Evolutionary conservation across 2,797 vertebrate genomes (phyloP), one percentile per base, ranked within the genome.

Genomic region (Vireo griseus): DNA sequence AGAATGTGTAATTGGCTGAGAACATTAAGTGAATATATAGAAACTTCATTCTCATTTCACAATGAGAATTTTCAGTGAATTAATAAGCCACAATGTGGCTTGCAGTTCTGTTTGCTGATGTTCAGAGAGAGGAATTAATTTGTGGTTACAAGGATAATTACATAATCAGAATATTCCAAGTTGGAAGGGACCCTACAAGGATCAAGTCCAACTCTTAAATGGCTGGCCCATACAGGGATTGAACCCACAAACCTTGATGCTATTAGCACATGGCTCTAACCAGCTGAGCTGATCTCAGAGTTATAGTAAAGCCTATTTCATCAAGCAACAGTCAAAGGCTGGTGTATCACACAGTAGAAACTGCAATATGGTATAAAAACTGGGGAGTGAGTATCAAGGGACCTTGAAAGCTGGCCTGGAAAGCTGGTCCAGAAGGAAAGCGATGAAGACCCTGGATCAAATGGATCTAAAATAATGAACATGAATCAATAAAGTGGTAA

Each of bases 21-120:
- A 29, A 40, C 0, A 0, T 51, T 76, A 40, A 48, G 17, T 65
- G 13, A 37, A 11, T 18, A 16, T 63, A 6, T 0, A 54, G n/a
- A 55, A 74, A 50, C 13, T 72, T 73, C 48, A 21, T 65, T 78
- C 14, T 52, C 2, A 22, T 81, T 89, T 77, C 33, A 73, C 1
- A 7, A 39, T 39, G 37, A 39, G 37, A 47, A 59, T 25, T 44
- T 67, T 4, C 16, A 42, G 14, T 83, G 59, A 76, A 88, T 40
- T 52, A 19, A 20, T 25, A 61, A 35, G 10, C 8, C 73, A 61
- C n/a, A 83, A 28, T 77, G 50, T 3, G 13, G 19, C 58, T 79
- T 88, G 16, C 39, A 7, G 13, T 66, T 86, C 40, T 73, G 11
- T 69, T 75, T 77, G 40, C n/a, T 81, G 29, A 10, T 76, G 9